Evolutionary conservation across 2,797 vertebrate genomes (phyloP).

Genomic region (Australoheros facetus): DNA sequence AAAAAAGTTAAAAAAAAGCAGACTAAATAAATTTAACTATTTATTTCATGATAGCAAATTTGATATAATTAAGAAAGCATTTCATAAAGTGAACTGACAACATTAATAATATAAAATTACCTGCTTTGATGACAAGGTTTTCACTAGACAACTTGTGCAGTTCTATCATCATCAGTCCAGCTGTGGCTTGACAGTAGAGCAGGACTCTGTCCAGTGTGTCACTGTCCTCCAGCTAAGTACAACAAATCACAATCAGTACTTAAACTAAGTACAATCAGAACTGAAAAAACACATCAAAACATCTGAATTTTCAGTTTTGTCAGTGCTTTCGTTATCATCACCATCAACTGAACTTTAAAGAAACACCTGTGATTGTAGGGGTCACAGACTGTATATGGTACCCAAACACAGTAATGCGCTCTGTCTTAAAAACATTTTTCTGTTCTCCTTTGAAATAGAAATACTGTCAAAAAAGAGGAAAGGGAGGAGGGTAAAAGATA

Average conservation of each 20-base stretch:
- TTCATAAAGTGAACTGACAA: not conserved
- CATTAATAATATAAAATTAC: conserved; percentile 62
- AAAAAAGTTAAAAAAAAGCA: not conserved
- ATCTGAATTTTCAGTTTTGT: not conserved
- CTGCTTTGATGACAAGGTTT: conserved; percentile 81
- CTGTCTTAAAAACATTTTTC: too few species aligned
- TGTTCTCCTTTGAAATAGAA: not conserved
- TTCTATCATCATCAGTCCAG: conserved; percentile 81
- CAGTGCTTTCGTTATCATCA: not conserved
- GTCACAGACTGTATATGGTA: too few species aligned
- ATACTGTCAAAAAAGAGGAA: not conserved
- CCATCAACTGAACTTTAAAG: not conserved
- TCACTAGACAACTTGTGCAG: conserved; percentile 78
- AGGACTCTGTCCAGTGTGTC: conserved; percentile 72
- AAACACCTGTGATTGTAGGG: not conserved
- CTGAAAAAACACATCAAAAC: not conserved
- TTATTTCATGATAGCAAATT: not conserved
- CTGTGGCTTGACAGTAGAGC: conserved; percentile 75
- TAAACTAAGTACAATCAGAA: not conserved
- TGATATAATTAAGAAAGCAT: not conserved
- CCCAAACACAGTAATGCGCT: not conserved
- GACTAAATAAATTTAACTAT: not conserved
- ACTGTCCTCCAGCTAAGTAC: conserved; percentile 66
- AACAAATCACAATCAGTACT: conserved; percentile 14
- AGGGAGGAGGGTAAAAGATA: not conserved